Conservation (phyloP, 2,113 vertebrate genomes). For the Erpornis zantholeuca region DNA sequence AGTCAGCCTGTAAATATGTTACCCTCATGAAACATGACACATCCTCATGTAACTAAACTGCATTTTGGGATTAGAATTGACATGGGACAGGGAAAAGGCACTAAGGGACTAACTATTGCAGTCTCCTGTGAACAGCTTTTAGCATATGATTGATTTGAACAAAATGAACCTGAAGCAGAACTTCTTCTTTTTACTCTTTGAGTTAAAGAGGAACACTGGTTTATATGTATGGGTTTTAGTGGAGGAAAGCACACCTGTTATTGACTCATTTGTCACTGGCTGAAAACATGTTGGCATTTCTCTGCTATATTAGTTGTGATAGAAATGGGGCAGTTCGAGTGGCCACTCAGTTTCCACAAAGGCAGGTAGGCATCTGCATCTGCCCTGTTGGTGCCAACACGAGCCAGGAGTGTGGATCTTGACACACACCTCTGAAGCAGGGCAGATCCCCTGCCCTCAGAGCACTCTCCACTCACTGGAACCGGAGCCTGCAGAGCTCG, state of each 20-base stretch:
- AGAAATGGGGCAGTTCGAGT: background rate
- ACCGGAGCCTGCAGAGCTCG: background rate
- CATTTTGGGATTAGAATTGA: background rate
- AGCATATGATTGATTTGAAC: background rate
- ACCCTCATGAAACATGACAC: background rate
- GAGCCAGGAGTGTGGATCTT: background rate
- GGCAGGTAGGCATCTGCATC: too few relatives aligned
- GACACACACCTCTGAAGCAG: too few relatives aligned
- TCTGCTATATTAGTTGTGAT: background rate
- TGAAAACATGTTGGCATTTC: fast-evolving
- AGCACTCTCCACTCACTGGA: background rate
- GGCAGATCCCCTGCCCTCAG: background rate
- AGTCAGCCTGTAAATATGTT: background rate
- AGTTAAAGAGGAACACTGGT: background rate
- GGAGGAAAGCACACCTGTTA: background rate
- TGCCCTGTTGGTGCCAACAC: fast-evolving
- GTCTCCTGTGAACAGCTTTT: background rate
- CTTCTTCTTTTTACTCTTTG: background rate
- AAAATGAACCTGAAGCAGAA: background rate
- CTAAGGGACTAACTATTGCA: background rate
- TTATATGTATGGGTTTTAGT: background rate
- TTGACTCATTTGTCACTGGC: background rate
- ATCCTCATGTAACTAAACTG: background rate
- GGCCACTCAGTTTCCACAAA: background rate
- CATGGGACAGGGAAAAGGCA: background rate